Evolutionary conservation across 2,888 invertebrate species (phyloP), one percentile per base, ranked within the genome.

Genomic region (Tetheella fluctuosa): DNA sequence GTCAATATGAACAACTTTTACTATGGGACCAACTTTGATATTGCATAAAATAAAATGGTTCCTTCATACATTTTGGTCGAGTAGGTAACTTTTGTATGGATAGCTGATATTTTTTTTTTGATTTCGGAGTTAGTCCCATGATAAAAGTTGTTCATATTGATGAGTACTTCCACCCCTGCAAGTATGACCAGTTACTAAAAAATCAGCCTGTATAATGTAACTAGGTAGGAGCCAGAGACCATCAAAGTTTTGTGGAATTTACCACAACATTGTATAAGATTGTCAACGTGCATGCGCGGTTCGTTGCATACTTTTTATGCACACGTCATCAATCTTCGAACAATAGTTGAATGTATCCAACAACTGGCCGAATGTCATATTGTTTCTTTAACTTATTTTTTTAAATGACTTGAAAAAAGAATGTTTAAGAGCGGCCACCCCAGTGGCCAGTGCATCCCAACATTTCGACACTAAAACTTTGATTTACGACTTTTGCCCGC

Each of bases 391-490:
- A 77, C 73, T 85, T 77, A 75, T 81, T 79, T 84, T 78, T 86
- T 84, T 77, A 75, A 80, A 72, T 77, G 73, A 72, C 78, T 77
- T 71, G 78, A 86, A 86, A 88, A 84, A 84, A 81, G 74, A 48
- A 48, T 48, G 72, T 79, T 80, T 76, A 82, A 83, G 74, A 69
- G 68, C 76, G 92, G 89, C 92, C 92, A 91, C 92, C 91, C 91
- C 90, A 90, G 91, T 90, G 91, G 91, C 90, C 86, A 80, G 85
- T 86, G 88, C 91, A 90, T 92, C 92, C 87, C 88, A 91, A 91
- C 90, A 91, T 91, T 92, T 91, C 88, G 89, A 89, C 90, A 91
- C 90, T 92, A 93, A 93, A 93, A 91, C 90, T 88, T 90, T 93
- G 92, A 93, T 92, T 92, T 93, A 93, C 89, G 86, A 81, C 91